Evolutionary conservation across 2,888 invertebrate species (phyloP), one percentile per base, ranked within the genome.

Genomic region (Sicus ferrugineus): DNA sequence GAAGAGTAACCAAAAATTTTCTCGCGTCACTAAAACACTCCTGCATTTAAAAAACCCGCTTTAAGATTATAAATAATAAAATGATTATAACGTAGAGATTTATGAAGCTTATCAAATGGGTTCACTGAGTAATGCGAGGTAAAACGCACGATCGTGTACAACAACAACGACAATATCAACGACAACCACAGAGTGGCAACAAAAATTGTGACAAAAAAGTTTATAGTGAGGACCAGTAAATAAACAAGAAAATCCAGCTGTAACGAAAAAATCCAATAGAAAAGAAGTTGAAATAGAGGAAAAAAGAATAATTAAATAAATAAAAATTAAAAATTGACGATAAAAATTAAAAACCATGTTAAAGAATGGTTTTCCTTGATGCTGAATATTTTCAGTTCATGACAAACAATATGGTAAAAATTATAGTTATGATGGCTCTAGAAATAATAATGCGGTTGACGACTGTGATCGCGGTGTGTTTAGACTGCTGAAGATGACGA

Each of bases 201-300:
- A 56, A 7, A 26, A 56, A 56, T 23, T 26, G 34, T 2, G 28
- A 19, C 2, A 58, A 38, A 5, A 61, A 61, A n/a, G 28, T 4
- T 5, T 23, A 63, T 14, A 31, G 16, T 38, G 7, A 54, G 14
- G 34, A 28, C n/a, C 9, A 50, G 42, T 38, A 54, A 62, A 46
- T 56, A 68, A 72, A 72, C 72, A 70, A 69, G 70, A 70, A 70
- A 72, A 72, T 72, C 72, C 72, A 70, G 72, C 72, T 69, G 70
- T 67, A 70, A 31, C 58, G 26, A 66, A 56, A 16, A 7, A 56
- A 58, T 21, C 21, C 38, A 66, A 66, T 38, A 26, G 42, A 66
- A 66, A 56, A 66, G 19, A 16, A 66, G 56, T 66, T 38, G 28
- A 56, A 56, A 34, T 34, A 19, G 30, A 56, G 54, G 21, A 34